Evolutionary conservation across 30 jellyfish, hydroid and myxozoan genomes (phyloP), one percentile per base, ranked within the genome.

Genomic region (Mastigias papua): DNA sequence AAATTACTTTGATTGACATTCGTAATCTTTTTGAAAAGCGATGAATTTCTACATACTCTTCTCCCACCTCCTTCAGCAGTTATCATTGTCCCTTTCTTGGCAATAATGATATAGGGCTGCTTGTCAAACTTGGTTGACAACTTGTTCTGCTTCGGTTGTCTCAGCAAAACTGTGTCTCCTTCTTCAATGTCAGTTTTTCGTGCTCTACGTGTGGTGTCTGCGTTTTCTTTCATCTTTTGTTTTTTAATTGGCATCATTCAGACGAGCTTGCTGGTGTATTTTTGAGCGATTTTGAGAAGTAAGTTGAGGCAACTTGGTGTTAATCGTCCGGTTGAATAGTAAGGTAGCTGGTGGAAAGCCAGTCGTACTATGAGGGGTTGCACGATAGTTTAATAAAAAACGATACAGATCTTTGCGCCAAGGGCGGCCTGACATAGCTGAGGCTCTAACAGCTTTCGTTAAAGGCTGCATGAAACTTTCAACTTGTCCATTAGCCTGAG

Each of bases 341-440:
- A 61, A 48, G 27, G 33, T 48, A 17, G 90, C 83, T n/a, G 82
- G 90, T 62, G 90, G 34, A n/a, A 29, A 23, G 61, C 83, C 69
- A 21, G 83, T 80, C 9, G 82, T 60, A 17, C 83, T 26, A 30
- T 80, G 82, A 2, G 82, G 82, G 6, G 90, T 80, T 17, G 50
- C 60, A 10, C 82, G 37, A 23, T 80, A 80, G 8, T 26, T n/a
- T 48, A 81, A 65, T 4, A 81, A 57, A 48, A 81, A 61, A 27
- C 64, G 21, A 17, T 3, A 67, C 66, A 81, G 19, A 6, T 23
- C 73, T 9, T 42, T 48, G 34, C 42, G 66, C 84, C 91, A 81
- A 35, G 0, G 30, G 23, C 27, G 63, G 15, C 71, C 64, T 32
- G n/a, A n/a, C n/a, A n/a, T n/a, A n/a, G n/a, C n/a, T n/a, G n/a